Evolutionary conservation across 2,888 invertebrate species (phyloP).

Genomic region (Timema podura): DNA sequence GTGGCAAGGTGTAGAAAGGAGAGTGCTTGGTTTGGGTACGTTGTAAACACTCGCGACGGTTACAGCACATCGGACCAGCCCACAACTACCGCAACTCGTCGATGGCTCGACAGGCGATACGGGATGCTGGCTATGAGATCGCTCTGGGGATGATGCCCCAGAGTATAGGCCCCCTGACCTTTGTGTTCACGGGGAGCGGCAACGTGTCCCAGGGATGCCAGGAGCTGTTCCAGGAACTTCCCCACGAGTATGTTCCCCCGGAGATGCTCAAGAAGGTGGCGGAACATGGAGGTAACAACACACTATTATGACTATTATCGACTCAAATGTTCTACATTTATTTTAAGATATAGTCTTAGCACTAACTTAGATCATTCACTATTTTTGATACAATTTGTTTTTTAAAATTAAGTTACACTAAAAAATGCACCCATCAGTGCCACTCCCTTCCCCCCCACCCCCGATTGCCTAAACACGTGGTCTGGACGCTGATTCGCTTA

Average conservation of each 20-base stretch:
- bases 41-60: constrained; percentile 27
- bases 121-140: constrained; percentile 99
- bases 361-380: too few relatives aligned
- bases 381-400: too few relatives aligned
- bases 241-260: constrained; percentile 95
- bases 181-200: constrained; percentile 94
- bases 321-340: too few relatives aligned
- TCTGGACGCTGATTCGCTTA: too few relatives aligned
- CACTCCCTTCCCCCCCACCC: too few relatives aligned
- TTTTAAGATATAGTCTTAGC: too few relatives aligned
- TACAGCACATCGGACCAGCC: constrained; percentile 91
- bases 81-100: constrained; percentile 98
- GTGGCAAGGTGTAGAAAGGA: background rate
- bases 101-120: constrained; percentile 94
- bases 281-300: constrained; percentile 83
- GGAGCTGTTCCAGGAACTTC: constrained; percentile 93
- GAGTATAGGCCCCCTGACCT: constrained; percentile 94
- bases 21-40: background rate
- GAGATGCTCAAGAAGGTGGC: constrained; percentile 93
- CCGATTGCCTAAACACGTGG: too few relatives aligned
- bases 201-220: constrained; percentile 65
- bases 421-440: too few relatives aligned
- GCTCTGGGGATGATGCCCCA: constrained; percentile 94
- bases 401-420: too few relatives aligned
- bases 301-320: background rate